Conservation (phyloP, 2,113 vertebrate genomes). For the Ochotona princeps region DNA sequence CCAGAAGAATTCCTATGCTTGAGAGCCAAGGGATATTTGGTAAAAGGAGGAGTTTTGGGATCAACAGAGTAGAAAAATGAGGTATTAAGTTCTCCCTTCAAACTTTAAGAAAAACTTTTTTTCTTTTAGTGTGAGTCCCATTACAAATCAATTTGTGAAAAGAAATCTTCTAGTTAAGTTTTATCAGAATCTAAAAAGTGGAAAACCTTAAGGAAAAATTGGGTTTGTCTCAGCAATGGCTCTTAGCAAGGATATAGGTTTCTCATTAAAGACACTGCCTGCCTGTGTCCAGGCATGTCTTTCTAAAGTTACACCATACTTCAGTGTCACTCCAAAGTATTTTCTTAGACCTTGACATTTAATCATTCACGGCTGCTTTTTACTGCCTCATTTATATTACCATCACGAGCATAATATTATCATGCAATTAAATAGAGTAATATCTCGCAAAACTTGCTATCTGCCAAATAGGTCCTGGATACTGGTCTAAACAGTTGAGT, state of each 20-base stretch:
- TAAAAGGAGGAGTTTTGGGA: neutral
- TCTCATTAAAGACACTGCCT: neutral
- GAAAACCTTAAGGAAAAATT: neutral
- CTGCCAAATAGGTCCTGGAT: constrained; percentile 32
- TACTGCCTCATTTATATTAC: constrained; percentile 49
- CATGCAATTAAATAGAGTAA: constrained; percentile 56
- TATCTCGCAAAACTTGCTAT: constrained; percentile 28
- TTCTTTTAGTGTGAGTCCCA: neutral
- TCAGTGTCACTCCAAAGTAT: constrained; percentile 33
- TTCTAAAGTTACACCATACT: neutral
- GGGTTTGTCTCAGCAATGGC: neutral
- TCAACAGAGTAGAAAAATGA: neutral
- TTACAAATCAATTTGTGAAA: neutral
- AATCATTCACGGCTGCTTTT: constrained; percentile 59
- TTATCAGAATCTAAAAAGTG: constrained; percentile 45
- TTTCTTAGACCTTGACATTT: constrained; percentile 71
- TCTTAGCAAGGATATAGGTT: neutral
- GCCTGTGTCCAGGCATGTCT: neutral
- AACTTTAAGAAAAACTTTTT: neutral
- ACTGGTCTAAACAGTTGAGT: constrained; percentile 48
- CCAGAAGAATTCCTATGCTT: neutral
- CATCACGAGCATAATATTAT: constrained; percentile 56
- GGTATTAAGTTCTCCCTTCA: neutral
- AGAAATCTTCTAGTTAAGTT: constrained; percentile 12
- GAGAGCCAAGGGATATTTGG: neutral